Percentiles rank a stretch among this genome's conserved stretches.
Evolutionary conservation across 2,113 vertebrate species (phyloP).

Genomic region (Percina caprodes): DNA sequence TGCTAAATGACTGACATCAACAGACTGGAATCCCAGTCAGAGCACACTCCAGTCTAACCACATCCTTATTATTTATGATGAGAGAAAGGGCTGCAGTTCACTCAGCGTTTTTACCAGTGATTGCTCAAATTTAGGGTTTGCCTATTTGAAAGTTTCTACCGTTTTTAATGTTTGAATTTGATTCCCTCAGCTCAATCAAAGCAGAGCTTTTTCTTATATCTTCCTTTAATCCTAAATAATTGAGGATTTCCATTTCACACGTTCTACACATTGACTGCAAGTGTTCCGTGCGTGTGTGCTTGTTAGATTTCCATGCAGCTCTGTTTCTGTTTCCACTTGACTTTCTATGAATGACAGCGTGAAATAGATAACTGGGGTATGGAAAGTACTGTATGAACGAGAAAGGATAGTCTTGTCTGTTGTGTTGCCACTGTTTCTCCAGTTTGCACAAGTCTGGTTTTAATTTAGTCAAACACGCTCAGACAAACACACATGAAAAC

Average conservation of each 20-base stretch:
- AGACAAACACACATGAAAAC: neutral
- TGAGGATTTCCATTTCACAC: neutral
- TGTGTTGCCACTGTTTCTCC: constrained; percentile 44
- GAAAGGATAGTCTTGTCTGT: constrained; percentile 31
- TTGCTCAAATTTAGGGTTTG: constrained; percentile 27
- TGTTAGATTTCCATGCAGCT: constrained; percentile 16
- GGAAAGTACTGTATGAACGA: constrained; percentile 40
- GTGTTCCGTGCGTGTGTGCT: constrained; percentile 38
- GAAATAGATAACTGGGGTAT: constrained; percentile 11
- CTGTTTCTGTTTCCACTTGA: constrained; percentile 41
- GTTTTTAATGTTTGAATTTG: constrained; percentile 13
- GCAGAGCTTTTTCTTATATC: neutral
- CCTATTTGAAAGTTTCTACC: neutral
- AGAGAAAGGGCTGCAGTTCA: constrained; percentile 62
- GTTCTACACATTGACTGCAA: constrained; percentile 18
- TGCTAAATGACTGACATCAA: constrained; percentile 68
- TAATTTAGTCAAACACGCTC: constrained; percentile 46
- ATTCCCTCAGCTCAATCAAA: neutral
- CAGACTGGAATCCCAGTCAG: constrained; percentile 63
- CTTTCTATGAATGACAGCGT: constrained; percentile 41
- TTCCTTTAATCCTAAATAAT: neutral
- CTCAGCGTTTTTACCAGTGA: constrained; percentile 41
- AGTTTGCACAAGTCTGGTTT: constrained; percentile 53
- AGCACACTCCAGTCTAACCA: constrained; percentile 65
- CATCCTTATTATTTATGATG: constrained; percentile 72